These are phyloP conservation scores for Cervus canadensis DNA, from an alignment of 2,113 vertebrate genomes.

Conservation along the genomic window DNA sequence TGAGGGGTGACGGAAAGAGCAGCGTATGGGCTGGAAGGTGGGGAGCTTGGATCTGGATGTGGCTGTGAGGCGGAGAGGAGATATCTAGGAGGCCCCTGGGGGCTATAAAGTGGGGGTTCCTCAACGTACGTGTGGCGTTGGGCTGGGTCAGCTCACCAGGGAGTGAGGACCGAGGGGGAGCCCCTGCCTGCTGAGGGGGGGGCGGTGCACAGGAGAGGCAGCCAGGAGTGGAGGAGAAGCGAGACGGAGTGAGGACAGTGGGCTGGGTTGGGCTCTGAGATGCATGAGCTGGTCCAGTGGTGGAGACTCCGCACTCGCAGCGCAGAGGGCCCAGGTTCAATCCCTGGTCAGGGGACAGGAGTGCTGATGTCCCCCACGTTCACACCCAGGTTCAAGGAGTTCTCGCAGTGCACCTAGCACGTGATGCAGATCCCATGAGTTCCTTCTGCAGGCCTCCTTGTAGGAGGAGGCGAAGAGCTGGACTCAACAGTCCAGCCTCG, in stretches of 20 bases:
- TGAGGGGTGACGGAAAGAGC: neutral
- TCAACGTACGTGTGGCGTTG: rapidly evolving
- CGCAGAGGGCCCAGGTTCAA: neutral
- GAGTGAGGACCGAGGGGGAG: rapidly evolving
- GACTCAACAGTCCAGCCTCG: rapidly evolving
- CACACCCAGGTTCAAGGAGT: neutral
- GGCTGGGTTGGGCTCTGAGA: neutral
- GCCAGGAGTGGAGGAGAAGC: neutral
- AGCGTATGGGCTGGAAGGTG: neutral
- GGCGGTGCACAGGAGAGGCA: neutral
- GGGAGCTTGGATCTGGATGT: neutral
- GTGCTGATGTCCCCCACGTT: neutral
- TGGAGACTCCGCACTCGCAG: neutral
- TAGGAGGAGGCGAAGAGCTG: rapidly evolving
- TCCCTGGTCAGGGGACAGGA: neutral
- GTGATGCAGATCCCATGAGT: rapidly evolving
- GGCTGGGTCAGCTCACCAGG: neutral
- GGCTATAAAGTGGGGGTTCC: neutral
- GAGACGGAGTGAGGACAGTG: neutral
- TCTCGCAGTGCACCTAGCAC: rapidly evolving
- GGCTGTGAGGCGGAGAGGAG: neutral
- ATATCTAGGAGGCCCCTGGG: neutral
- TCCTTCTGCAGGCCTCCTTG: neutral
- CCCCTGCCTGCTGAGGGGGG: neutral
- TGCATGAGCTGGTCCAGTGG: neutral